Base-by-base conservation (phyloP, 2,888 invertebrate genomes). In the Clistopyga incitator region DNA sequence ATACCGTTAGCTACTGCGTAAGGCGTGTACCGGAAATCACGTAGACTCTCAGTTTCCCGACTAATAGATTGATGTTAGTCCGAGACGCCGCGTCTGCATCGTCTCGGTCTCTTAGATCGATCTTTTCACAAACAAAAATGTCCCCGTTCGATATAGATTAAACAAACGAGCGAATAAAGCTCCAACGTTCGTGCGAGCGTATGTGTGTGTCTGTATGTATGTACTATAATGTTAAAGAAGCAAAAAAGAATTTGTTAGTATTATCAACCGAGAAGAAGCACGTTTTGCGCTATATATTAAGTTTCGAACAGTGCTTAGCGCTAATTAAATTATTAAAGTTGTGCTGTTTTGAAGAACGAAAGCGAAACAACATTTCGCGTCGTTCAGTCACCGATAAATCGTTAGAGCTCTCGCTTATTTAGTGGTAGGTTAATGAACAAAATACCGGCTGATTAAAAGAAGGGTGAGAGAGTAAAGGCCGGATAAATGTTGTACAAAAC, bases 401-500 rank as follows among this genome's bases (percentile, higher is more conserved):
- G 70, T 84, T 74, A 74, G 47, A 64, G 23, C 29, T 74, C 23
- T 76, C 56, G 74, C 77, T 84, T 72, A 65, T 74, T 56, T 50
- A 78, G 47, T 52, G n/a, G 47, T 75, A 74, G 74, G 11, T 11
- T 38, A 52, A 52, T n/a, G 18, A 64, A 52, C 61, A 42, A 78
- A 56, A 52, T 72, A 77, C 64, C 20, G 59, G 74, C 70, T 61
- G 52, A 70, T 20, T 45, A n/a, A 25, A 50, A 50, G 50, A 6
- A 47, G 54, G 23, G 25, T 15, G 13, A 10, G 45, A 64, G 64
- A 70, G 42, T 54, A 64, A 78, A 81, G 75, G 84, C 74, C 71
- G 78, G 78, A 81, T 84, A 78, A 78, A 75, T 84, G 80, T 84
- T 84, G 84, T 84, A 84, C 78, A 84, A 84, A 84, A 81, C 47